These are phyloP conservation scores for Nasonia giraulti DNA, from an alignment of 1,140 invertebrate species.

Conservation along the genomic window DNA sequence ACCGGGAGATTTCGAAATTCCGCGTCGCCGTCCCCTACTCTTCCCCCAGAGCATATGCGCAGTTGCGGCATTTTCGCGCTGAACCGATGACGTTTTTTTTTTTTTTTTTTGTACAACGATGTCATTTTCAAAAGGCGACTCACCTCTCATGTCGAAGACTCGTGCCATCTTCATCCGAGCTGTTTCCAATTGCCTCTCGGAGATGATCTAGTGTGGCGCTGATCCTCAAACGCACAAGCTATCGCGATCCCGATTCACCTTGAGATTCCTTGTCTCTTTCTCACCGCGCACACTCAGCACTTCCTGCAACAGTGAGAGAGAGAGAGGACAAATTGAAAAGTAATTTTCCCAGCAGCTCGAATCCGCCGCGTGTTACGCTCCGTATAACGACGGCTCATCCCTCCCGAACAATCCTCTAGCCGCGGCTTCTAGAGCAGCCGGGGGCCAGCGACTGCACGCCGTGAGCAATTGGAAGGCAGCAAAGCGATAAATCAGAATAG, in stretches of 20 bases:
- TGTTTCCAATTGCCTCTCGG: conserved; percentile 40
- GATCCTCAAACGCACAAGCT: conserved; percentile 22
- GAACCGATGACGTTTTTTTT: neutral
- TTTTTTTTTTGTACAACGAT: neutral
- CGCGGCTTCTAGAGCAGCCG: too few species aligned
- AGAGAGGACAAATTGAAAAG: too few species aligned
- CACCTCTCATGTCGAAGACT: conserved; percentile 65
- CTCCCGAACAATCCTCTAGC: too few species aligned
- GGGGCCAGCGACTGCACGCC: too few species aligned
- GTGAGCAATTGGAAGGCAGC: neutral
- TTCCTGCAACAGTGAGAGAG: conserved; percentile 49
- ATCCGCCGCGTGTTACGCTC: too few species aligned
- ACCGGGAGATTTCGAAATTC: conserved; percentile 41
- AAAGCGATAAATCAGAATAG: neutral
- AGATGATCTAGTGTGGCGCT: conserved; percentile 50
- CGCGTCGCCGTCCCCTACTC: neutral
- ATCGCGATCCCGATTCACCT: neutral
- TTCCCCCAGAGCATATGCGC: neutral
- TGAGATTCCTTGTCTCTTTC: conserved; percentile 42
- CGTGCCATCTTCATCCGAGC: conserved; percentile 49
- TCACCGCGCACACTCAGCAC: conserved; percentile 16
- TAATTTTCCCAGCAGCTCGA: too few species aligned
- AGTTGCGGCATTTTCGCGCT: neutral
- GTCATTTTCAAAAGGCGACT: conserved; percentile 40
- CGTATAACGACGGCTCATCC: too few species aligned